Percentiles rank a stretch among this genome's conserved stretches.
Conservation (phyloP, 2,113 vertebrate species). For the Urocynchramus pylzowi region DNA sequence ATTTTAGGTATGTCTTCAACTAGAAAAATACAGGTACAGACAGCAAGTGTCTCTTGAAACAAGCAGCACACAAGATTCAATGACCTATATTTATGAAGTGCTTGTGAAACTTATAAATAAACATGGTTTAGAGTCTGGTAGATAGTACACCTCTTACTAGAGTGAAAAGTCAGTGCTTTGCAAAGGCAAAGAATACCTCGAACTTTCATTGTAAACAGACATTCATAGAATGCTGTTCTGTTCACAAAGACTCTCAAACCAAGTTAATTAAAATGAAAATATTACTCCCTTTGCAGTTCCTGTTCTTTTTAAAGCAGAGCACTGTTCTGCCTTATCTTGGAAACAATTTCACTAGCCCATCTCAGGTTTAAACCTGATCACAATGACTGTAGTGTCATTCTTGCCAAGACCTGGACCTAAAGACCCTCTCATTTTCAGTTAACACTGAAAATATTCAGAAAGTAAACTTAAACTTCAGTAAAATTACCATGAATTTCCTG, state of each 20-base stretch:
- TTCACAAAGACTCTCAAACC: neutral
- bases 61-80: neutral
- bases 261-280: neutral
- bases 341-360: neutral
- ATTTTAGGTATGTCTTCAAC: neutral
- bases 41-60: neutral
- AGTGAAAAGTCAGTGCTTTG: neutral
- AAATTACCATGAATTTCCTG: neutral
- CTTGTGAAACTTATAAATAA: constrained; percentile 14
- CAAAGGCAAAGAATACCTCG: neutral
- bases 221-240: neutral
- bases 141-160: neutral
- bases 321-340: neutral
- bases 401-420: neutral
- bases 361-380: neutral
- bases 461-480: neutral
- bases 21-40: neutral
- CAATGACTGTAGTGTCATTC: neutral
- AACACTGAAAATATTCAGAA: neutral
- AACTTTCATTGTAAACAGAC: neutral
- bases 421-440: neutral
- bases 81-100: neutral
- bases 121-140: neutral
- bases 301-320: neutral
- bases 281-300: rapidly evolving